Percentiles rank a stretch among this genome's conserved stretches.
Conservation (phyloP, 2,797 vertebrate species). For the Falco naumanni region DNA sequence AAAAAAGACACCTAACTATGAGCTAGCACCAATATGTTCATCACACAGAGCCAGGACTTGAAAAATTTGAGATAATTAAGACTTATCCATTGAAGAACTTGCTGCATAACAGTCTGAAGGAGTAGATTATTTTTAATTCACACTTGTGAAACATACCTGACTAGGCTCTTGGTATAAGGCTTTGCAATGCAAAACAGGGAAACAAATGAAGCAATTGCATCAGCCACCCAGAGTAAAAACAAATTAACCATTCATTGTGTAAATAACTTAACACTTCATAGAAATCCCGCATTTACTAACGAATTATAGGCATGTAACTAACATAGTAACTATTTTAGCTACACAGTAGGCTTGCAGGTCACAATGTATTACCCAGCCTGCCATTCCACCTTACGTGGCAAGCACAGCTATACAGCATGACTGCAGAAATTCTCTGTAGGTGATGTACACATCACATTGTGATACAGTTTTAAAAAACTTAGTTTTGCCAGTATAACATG, state of each 20-base stretch:
- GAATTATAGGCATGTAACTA: not conserved
- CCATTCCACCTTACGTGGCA: not conserved
- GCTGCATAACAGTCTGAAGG: not conserved
- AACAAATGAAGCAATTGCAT: slow-evolving; percentile 7
- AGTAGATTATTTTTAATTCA: not conserved
- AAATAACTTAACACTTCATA: not conserved
- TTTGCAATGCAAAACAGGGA: not conserved
- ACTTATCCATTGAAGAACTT: not conserved
- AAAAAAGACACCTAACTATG: not conserved
- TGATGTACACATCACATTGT: not conserved
- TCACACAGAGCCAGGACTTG: not conserved
- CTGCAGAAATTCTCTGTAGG: not conserved
- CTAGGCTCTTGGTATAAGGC: not conserved
- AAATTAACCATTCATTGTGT: not conserved
- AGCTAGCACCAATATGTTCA: not conserved
- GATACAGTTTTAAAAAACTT: not conserved
- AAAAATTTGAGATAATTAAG: not conserved
- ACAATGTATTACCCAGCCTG: not conserved
- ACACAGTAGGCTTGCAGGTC: not conserved
- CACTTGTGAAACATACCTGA: not conserved
- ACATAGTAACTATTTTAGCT: not conserved
- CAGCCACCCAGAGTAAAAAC: not conserved
- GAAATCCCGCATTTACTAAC: not conserved
- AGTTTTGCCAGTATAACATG: not conserved
- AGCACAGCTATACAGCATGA: not conserved